A percentile compares a stretch with the other conserved stretches of the same genome.
Evolutionary conservation across 30 jellyfish, hydroid and myxozoan species (phyloP).

Genomic region (Hydractinia symbiolongicarpus): DNA sequence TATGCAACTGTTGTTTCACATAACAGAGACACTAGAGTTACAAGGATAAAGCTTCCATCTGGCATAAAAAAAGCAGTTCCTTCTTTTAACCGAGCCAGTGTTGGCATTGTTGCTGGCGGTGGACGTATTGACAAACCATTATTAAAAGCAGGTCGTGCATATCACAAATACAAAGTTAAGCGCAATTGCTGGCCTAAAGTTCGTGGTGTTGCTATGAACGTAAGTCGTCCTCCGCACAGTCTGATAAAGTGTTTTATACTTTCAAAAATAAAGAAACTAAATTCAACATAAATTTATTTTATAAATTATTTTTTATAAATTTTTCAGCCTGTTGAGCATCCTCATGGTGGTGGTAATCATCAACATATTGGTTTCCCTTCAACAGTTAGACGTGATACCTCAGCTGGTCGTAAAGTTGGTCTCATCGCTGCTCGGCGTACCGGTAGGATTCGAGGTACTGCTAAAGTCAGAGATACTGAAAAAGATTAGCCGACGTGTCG

Average conservation of each 20-base stretch:
- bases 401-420: conserved; percentile 99
- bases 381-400: conserved; percentile 91
- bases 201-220: conserved; percentile 99
- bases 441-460: conserved; percentile 97
- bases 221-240: conserved; percentile 30
- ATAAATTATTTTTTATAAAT: not conserved
- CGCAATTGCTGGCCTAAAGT: conserved; percentile 98
- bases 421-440: conserved; percentile 99
- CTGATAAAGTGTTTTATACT: too few relatives aligned
- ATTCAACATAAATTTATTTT: too few relatives aligned
- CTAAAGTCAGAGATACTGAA: conserved; percentile 50
- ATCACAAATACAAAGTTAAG: conserved; percentile 96
- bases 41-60: conserved; percentile 95
- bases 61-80: conserved; percentile 93
- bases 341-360: conserved; percentile 99
- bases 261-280: too few relatives aligned
- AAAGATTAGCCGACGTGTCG: not conserved
- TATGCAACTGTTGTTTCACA: conserved; percentile 98
- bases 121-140: conserved; percentile 98
- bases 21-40: conserved; percentile 69
- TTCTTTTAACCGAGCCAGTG: conserved; percentile 83
- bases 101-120: conserved; percentile 99
- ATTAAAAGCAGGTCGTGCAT: conserved; percentile 98
- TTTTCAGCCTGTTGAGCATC: conserved; percentile 99
- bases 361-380: conserved; percentile 99